Evolutionary conservation across 2,888 invertebrate species (phyloP).

Genomic region (Oeneis ivallda): DNA sequence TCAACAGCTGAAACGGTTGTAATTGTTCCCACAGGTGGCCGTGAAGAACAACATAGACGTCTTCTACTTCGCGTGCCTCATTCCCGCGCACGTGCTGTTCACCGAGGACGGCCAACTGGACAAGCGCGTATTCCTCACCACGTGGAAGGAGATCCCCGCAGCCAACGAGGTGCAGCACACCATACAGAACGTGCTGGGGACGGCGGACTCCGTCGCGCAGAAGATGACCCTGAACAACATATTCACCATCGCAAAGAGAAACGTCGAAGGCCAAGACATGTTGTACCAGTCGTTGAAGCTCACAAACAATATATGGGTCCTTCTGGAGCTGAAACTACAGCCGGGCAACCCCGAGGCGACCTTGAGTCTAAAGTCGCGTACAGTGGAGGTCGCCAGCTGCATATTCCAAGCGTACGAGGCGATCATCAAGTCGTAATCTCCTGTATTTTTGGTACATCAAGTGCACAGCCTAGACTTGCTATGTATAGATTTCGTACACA

Average conservation of each 20-base stretch:
- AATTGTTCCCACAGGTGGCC: constrained; percentile 86
- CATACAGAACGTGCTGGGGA: constrained; percentile 89
- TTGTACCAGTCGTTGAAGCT: constrained; percentile 98
- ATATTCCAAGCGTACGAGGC: constrained; percentile 95
- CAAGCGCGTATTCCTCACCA: constrained; percentile 97
- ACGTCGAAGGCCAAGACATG: constrained; percentile 99
- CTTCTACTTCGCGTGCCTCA: constrained; percentile 97
- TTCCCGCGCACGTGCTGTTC: constrained; percentile 96
- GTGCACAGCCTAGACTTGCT: neutral
- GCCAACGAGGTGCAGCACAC: constrained; percentile 98
- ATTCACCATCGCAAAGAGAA: constrained; percentile 98
- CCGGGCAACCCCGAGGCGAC: constrained; percentile 96
- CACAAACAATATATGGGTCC: constrained; percentile 98
- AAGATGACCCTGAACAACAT: constrained; percentile 98
- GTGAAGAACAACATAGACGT: constrained; percentile 99
- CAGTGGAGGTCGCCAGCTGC: constrained; percentile 94
- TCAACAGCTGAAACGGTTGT: neutral
- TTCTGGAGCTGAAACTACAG: constrained; percentile 97
- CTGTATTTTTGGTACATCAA: neutral
- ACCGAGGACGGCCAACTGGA: constrained; percentile 98
- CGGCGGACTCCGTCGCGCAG: constrained; percentile 93
- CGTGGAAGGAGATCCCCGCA: constrained; percentile 99
- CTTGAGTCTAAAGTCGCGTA: constrained; percentile 94
- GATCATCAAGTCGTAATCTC: constrained; percentile 78
- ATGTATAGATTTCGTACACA: too few relatives aligned